These are phyloP conservation scores for Gastrophryne carolinensis DNA, from an alignment of 2,797 vertebrate species.

Conservation along the genomic window DNA sequence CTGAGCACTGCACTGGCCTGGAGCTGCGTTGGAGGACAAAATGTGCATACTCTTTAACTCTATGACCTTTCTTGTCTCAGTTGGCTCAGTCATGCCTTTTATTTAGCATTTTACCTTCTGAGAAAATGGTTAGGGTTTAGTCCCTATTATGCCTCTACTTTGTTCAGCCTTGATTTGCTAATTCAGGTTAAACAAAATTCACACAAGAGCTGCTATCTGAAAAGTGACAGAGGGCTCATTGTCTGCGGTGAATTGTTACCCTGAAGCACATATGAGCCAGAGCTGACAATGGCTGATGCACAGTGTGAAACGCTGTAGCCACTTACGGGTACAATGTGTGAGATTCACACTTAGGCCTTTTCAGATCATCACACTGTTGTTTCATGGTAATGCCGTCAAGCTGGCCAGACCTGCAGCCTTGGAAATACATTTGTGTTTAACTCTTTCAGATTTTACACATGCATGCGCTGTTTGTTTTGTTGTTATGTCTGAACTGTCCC, in stretches of 20 bases:
- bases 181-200: neutral
- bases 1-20: too few relatives aligned
- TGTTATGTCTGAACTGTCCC: too few relatives aligned
- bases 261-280: neutral
- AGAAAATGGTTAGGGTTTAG: too few relatives aligned
- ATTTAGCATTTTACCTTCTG: too few relatives aligned
- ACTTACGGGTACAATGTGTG: neutral
- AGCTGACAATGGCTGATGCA: neutral
- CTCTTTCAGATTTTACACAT: neutral
- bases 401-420: too few relatives aligned
- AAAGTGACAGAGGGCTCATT: neutral
- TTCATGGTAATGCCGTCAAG: too few relatives aligned
- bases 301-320: neutral
- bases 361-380: neutral
- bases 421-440: neutral
- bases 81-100: too few relatives aligned
- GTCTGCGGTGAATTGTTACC: neutral
- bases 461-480: too few relatives aligned
- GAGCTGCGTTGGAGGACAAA: too few relatives aligned
- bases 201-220: neutral
- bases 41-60: too few relatives aligned
- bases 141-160: too few relatives aligned
- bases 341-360: neutral
- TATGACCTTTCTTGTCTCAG: too few relatives aligned
- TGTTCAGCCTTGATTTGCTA: neutral